Evolutionary conservation across 2,113 vertebrate genomes (phyloP).

Genomic region (Sus scrofa): T2T-Sscrofa CM000819.6:18614001-18614500

Average conservation of each 20-base stretch:
- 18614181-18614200: neutral
- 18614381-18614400: constrained; percentile 84
- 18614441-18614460: constrained; percentile 52
- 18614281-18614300: constrained; percentile 78
- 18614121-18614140: neutral
- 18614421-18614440: constrained; percentile 84
- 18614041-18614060: neutral
- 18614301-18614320: constrained; percentile 77
- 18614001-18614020: neutral
- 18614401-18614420: constrained; percentile 85
- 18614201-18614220: neutral
- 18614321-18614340: constrained; percentile 83
- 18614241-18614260: neutral
- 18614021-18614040: neutral
- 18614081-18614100: neutral
- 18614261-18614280: neutral
- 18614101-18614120: neutral
- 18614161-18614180: rapidly evolving
- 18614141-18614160: neutral
- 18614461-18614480: neutral
- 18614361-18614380: constrained; percentile 87
- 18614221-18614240: neutral
- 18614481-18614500: no score
- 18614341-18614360: constrained; percentile 86
- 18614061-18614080: neutral